Conservation (phyloP, 2,113 vertebrate species). For the Quiscalus mexicanus region DNA sequence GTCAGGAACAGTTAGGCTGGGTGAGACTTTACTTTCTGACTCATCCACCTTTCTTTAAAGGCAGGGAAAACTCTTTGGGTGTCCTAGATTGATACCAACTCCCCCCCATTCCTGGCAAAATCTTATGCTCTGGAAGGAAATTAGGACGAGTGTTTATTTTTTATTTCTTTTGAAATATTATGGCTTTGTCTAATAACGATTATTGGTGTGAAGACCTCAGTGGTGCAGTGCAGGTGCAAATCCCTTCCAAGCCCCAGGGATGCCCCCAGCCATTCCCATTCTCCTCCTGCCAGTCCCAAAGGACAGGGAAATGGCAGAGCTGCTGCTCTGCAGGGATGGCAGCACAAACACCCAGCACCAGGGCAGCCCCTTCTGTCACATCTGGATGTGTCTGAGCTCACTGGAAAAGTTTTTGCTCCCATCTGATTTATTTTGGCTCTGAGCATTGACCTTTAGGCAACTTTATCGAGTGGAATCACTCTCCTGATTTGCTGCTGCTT, state of each 20-base stretch:
- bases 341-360: not conserved
- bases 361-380: not conserved
- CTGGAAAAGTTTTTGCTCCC: not conserved
- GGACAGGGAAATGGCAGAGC: rapidly evolving
- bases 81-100: too few relatives aligned
- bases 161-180: not conserved
- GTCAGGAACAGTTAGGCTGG: not conserved
- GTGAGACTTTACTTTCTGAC: not conserved
- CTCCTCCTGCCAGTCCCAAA: not conserved
- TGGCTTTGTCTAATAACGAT: too few relatives aligned
- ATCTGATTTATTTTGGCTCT: not conserved
- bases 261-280: not conserved
- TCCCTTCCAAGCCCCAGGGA: not conserved
- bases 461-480: conserved; percentile 5
- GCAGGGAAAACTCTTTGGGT: not conserved
- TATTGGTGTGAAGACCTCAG: not conserved
- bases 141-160: rapidly evolving
- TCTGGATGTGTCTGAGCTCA: not conserved
- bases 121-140: not conserved
- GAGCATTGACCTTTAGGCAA: not conserved
- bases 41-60: not conserved
- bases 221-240: not conserved
- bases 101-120: not conserved
- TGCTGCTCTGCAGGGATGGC: not conserved
- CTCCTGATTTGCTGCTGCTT: not conserved